phyloP scores from a whole-genome alignment of 2,797 vertebrate genomes.

The Falco novaeseelandiae region DNA sequence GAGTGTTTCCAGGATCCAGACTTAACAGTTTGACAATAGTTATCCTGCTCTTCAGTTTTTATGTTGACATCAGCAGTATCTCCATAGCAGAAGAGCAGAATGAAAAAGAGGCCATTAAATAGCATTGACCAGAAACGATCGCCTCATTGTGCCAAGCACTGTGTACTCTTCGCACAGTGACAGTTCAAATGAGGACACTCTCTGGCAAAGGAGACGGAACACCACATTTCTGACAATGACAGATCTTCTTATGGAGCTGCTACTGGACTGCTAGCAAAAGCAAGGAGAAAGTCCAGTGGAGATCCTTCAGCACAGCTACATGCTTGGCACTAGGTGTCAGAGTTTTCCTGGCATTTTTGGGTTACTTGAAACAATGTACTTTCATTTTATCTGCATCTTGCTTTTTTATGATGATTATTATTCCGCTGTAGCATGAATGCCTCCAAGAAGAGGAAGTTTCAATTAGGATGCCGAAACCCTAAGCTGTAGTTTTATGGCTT shows the following conservation, averaged over 20 bases:
- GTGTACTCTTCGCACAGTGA: neutral
- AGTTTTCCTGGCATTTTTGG: neutral
- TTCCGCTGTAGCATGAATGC: neutral
- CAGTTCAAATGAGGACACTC: neutral
- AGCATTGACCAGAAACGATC: neutral
- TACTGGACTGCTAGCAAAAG: neutral
- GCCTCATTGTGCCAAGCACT: neutral
- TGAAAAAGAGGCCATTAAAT: neutral
- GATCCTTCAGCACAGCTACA: rapidly evolving
- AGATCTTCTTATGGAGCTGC: neutral
- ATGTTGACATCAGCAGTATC: neutral
- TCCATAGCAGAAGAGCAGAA: neutral
- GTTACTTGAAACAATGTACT: neutral
- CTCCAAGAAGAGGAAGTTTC: conserved; percentile 61
- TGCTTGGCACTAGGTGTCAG: neutral
- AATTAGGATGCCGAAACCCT: conserved; percentile 55
- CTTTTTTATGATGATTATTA: conserved; percentile 9
- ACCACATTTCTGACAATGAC: neutral
- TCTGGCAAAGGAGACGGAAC: neutral
- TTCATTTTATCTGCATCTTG: conserved; percentile 7
- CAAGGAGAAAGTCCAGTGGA: neutral
- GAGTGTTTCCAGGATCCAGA: neutral
- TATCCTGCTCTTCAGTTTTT: neutral
- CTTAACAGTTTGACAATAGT: neutral
- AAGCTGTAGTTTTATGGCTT: conserved; percentile 70